A percentile compares a stretch with the other conserved stretches of the same genome.
These are phyloP conservation scores for Trinorchestia longiramus DNA, from an alignment of 1,140 invertebrate genomes.

Conservation along the genomic window DNA sequence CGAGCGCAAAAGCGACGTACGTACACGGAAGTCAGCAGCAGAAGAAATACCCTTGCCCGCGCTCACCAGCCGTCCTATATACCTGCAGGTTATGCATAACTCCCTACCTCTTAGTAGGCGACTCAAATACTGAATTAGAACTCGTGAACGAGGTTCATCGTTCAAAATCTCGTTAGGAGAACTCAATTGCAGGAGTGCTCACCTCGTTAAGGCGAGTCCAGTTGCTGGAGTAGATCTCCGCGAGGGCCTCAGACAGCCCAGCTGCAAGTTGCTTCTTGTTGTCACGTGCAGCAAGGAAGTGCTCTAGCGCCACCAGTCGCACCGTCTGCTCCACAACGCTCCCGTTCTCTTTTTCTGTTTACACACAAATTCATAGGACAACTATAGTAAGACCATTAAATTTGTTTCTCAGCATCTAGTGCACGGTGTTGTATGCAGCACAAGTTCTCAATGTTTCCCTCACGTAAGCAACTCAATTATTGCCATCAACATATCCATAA, in stretches of 20 bases:
- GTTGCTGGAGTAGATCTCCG: background rate
- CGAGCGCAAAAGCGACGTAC: too few species aligned
- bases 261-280: background rate
- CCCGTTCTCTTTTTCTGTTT: background rate
- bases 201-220: background rate
- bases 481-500: too few species aligned
- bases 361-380: background rate
- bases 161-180: background rate
- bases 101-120: too few species aligned
- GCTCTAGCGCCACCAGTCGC: slow-evolving; percentile 15
- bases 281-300: slow-evolving; percentile 3
- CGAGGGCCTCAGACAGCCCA: background rate
- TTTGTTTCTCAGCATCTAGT: background rate
- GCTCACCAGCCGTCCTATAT: too few species aligned
- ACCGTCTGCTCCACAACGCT: slow-evolving; percentile 23
- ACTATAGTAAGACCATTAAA: background rate
- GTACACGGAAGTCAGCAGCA: too few species aligned
- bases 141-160: too few species aligned
- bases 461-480: too few species aligned
- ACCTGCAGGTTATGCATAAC: too few species aligned
- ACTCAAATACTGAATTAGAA: too few species aligned
- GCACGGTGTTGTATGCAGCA: too few species aligned
- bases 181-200: background rate
- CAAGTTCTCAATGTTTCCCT: too few species aligned
- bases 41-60: too few species aligned